Base-by-base conservation (phyloP, 2,797 vertebrate species). In the Protonibea diacanthus region DNA sequence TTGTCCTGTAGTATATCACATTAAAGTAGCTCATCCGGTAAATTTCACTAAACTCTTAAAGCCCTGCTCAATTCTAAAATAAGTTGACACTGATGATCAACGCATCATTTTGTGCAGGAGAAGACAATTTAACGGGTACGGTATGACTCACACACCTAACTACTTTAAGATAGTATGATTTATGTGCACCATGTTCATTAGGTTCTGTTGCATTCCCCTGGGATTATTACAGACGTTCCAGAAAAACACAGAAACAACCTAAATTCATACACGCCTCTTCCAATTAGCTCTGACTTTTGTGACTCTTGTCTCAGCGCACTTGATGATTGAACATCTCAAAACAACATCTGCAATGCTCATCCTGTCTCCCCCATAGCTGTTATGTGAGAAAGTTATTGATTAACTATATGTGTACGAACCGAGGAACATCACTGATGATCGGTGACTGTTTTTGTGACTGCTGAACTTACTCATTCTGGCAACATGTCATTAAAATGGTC, bases 231-330 rank as follows among this genome's bases (percentile, higher is more conserved):
- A n/a, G n/a, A 40, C 11, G 12, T 20, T 66, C 44, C 20, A 47
- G 68, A 61, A 71, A 79, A 77, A 65, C 67, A 60, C 20, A 13
- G 51, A 42, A 27, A 56, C 23, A 65, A 56, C 25, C 68, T 48
- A 70, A 74, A 89, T 79, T 62, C 73, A 47, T 20, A 27, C 62
- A 56, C 48, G 69, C 53, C 51, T 78, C 70, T 55, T 73, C 74
- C 59, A 85, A 82, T 91, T 88, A 89, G 49, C 57, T 64, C 51
- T 45, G 78, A 83, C 82, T 84, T 86, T 53, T 33, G 61, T 80
- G 68, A 83, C 76, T 83, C 79, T 61, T 48, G 61, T 82, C 72
- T 73, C 67, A 29, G 33, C 62, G 7, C 55, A 70, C 56, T 67
- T 66, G 48, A 60, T 58, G 85, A 87, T 73, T 69, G 66, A 87